Percentiles rank a stretch among this genome's conserved stretches.
Evolutionary conservation across 2,888 invertebrate species (phyloP).

Genomic region (Tinea trinotella): DNA sequence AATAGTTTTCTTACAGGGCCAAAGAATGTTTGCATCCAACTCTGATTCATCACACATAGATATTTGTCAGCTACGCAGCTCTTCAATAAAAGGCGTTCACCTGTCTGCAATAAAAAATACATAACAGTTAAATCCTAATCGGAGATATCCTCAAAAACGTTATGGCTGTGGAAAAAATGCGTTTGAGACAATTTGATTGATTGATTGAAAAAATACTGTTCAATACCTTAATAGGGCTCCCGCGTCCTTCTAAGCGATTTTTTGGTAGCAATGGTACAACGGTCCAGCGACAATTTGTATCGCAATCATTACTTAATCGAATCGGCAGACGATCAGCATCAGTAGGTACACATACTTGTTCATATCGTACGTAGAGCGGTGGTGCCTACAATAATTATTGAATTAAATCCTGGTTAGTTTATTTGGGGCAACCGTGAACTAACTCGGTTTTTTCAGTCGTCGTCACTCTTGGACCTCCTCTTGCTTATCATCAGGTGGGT

Average conservation of each 20-base stretch:
- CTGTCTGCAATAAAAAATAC: slow-evolving; percentile 40
- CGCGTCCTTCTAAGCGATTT: slow-evolving; percentile 48
- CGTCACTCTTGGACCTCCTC: no score
- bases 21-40: slow-evolving; percentile 64
- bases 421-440: no score
- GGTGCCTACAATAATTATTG: slow-evolving; percentile 42
- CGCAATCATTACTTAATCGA: slow-evolving; percentile 43
- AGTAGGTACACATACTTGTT: slow-evolving; percentile 41
- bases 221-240: slow-evolving; percentile 47
- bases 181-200: no score
- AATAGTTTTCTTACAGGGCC: slow-evolving; percentile 56
- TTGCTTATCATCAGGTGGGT: no score
- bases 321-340: slow-evolving; percentile 54
- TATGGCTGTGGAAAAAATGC: neutral
- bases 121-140: no score
- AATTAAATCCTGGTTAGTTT: no score
- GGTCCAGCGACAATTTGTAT: slow-evolving; percentile 56
- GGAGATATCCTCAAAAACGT: neutral
- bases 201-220: no score
- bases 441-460: no score
- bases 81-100: slow-evolving; percentile 45
- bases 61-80: slow-evolving; percentile 58
- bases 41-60: slow-evolving; percentile 58
- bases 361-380: slow-evolving; percentile 50
- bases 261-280: slow-evolving; percentile 43